phyloP scores from a whole-genome alignment of 2,888 invertebrate genomes.

The Steinernema scapterisci region DNA sequence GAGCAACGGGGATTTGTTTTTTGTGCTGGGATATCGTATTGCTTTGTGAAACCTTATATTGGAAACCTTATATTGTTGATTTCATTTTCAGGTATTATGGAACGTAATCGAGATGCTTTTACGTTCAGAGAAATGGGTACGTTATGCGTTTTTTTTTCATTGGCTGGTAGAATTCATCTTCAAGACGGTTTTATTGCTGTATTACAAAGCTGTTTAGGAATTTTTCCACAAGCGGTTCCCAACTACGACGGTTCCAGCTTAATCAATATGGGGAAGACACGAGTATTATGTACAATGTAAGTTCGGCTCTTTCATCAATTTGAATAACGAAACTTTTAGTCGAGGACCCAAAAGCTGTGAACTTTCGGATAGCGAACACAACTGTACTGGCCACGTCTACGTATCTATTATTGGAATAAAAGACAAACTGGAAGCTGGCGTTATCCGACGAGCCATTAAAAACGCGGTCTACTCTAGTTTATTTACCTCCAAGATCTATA shows the following conservation, averaged over 20 bases:
- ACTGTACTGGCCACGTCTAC: constrained; percentile 4
- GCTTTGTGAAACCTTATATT: too few relatives aligned
- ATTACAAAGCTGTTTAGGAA: too few relatives aligned
- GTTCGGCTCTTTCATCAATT: background rate
- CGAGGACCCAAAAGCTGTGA: background rate
- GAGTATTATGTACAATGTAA: constrained; percentile 3
- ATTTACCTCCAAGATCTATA: background rate
- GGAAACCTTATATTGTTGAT: too few relatives aligned
- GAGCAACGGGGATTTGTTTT: too few relatives aligned
- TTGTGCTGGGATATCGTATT: too few relatives aligned
- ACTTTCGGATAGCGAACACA: background rate
- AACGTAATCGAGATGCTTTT: background rate
- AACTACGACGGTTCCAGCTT: background rate
- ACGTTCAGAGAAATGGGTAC: background rate
- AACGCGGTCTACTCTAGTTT: background rate
- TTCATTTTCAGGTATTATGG: too few relatives aligned
- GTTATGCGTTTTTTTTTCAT: too few relatives aligned
- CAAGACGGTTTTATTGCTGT: too few relatives aligned
- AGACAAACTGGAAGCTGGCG: background rate
- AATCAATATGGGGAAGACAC: background rate
- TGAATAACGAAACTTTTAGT: background rate
- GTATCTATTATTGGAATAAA: background rate
- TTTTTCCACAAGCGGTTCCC: background rate
- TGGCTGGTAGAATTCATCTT: background rate
- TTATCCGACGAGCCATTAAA: background rate